Evolutionary conservation across 2,113 vertebrate species (phyloP).

Genomic region (Archilochus colubris): DNA sequence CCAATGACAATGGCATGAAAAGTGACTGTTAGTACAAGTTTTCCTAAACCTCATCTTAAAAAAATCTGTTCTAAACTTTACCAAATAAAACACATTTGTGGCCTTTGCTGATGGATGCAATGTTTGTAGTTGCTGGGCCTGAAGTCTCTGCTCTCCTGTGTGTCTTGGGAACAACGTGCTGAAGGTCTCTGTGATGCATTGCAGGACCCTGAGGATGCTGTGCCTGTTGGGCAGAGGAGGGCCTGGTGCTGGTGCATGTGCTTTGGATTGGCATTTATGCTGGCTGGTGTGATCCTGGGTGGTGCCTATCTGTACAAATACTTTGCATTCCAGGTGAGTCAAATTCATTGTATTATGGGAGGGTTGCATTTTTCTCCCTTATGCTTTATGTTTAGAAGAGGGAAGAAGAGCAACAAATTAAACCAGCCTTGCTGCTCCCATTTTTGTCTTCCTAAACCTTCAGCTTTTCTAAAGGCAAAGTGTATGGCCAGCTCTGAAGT

Average conservation of each 20-base stretch:
- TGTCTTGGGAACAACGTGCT: background rate
- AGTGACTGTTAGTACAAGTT: background rate
- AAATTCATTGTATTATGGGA: background rate
- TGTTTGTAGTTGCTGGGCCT: background rate
- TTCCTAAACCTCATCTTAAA: background rate
- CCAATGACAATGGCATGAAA: background rate
- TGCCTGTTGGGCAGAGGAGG: slow-evolving; percentile 81
- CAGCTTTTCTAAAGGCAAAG: background rate
- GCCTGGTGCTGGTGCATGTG: slow-evolving; percentile 98
- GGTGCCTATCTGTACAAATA: slow-evolving; percentile 92
- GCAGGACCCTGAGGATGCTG: slow-evolving; percentile 86
- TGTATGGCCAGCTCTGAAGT: background rate
- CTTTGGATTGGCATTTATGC: slow-evolving; percentile 92
- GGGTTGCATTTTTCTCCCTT: background rate
- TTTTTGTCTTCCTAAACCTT: background rate
- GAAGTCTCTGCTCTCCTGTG: background rate
- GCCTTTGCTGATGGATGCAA: background rate
- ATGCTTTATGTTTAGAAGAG: background rate
- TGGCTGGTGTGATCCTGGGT: slow-evolving; percentile 91
- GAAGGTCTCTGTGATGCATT: background rate
- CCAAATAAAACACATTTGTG: background rate
- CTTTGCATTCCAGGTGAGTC: slow-evolving; percentile 85
- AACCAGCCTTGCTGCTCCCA: background rate
- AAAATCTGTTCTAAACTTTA: background rate
- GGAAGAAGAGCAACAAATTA: background rate